Evolutionary conservation across 92 coral and sea anemone species (phyloP), one percentile per base, ranked within the genome.

Genomic region (Diadumene lineata): DNA sequence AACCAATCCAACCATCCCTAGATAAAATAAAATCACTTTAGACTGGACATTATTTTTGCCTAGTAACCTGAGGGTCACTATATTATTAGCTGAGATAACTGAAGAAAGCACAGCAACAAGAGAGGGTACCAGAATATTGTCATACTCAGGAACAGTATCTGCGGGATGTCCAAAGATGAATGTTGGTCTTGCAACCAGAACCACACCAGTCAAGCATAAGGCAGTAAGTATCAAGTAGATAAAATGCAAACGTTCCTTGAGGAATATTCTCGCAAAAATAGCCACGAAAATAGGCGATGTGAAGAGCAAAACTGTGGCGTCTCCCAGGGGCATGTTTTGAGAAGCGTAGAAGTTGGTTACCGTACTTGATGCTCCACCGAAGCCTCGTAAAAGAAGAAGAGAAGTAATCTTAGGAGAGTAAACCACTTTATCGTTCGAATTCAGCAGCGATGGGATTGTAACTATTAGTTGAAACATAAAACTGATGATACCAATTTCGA

Each of bases 281-380:
- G 87, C 89, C 7, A 90, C 84, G 60, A 80, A 85, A n/a, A 92
- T 78, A 0, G 93, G 93, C 25, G 87, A 66, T 0, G 93, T 82
- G 51, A 82, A 92, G 43, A 79, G 44, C 13, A 92, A 67, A 3
- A 87, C 89, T 19, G 89, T 88, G 4, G 97, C 91, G 34, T 92
- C 97, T 0, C 91, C 90, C n/a, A 92, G 31, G 24, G 93, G 91
- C 88, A 92, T 92, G 79, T 88, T 85, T 53, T 92, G 85, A 8
- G 88, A 69, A 0, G 97, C 84, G 50, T 82, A 92, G 33, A 83
- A 44, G 60, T 75, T 75, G 3, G 76, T 63, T 27, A 62, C 48
- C 89, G 86, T 81, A 2, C 85, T 86, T 0, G 81, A 30, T 22
- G 79, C 43, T 15, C 93, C 87, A 70, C 73, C 24, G 19, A 79